Percentiles rank a stretch among this genome's conserved stretches.
phyloP scores from a whole-genome alignment of 2,797 vertebrate species.

The Glyptemys insculpta region DNA sequence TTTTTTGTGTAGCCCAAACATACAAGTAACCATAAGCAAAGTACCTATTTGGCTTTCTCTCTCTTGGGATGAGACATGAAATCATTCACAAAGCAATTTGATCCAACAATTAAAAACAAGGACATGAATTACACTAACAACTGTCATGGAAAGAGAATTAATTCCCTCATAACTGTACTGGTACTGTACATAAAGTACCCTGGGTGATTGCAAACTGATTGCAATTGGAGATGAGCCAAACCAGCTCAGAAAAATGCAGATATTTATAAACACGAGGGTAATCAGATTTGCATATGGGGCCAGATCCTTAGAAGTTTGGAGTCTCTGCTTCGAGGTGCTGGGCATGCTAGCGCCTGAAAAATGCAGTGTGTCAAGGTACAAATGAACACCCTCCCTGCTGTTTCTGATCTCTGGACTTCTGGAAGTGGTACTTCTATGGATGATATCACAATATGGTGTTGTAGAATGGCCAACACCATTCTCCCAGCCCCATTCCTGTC shows the following conservation, averaged over 20 bases:
- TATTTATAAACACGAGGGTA: constrained; percentile 30
- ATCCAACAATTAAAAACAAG: constrained; percentile 77
- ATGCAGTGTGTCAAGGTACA: background rate
- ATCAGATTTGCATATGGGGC: constrained; percentile 21
- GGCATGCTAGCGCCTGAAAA: background rate
- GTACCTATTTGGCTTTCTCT: constrained; percentile 63
- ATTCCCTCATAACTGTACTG: constrained; percentile 72
- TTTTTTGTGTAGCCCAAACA: constrained; percentile 28
- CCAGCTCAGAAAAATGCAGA: constrained; percentile 63
- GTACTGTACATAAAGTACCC: constrained; percentile 63
- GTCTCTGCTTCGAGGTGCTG: background rate
- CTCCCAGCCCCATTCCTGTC: background rate
- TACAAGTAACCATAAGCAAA: constrained; percentile 73
- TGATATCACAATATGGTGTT: background rate
- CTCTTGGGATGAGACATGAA: constrained; percentile 63
- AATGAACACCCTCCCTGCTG: background rate
- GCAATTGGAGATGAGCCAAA: constrained; percentile 72
- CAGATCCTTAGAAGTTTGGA: background rate
- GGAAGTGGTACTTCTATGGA: constrained; percentile 20
- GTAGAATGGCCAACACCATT: background rate
- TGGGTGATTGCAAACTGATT: constrained; percentile 68
- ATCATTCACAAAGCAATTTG: constrained; percentile 76
- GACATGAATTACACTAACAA: constrained; percentile 76
- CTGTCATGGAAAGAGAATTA: constrained; percentile 75
- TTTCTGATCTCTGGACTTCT: constrained; percentile 4